phyloP scores from a whole-genome alignment of 2,113 vertebrate genomes.

The Numenius arquata region DNA sequence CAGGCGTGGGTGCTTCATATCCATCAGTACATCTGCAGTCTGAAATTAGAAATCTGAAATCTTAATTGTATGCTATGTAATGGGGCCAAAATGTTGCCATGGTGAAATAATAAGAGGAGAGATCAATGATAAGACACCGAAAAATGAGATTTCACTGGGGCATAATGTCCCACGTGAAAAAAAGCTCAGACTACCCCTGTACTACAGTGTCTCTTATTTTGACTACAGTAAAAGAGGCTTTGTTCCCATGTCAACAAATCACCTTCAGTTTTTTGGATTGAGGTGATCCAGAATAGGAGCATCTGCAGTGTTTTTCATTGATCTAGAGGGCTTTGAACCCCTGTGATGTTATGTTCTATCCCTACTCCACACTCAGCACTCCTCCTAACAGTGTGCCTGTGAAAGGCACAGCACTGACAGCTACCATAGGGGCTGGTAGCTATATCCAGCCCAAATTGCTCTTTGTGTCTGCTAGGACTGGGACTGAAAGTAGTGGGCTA shows the following conservation, averaged over 20 bases:
- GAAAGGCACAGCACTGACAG: not conserved
- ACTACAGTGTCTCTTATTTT: not conserved
- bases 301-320: not conserved
- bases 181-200: not conserved
- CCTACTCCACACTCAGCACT: not conserved
- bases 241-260: not conserved
- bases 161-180: not conserved
- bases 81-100: constrained; percentile 53
- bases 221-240: not conserved
- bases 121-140: not conserved
- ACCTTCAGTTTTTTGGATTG: not conserved
- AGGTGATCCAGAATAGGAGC: not conserved
- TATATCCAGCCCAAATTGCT: not conserved
- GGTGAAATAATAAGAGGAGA: constrained; percentile 34
- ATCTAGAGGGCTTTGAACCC: not conserved
- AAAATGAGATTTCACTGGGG: not conserved
- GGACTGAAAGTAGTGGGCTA: not conserved
- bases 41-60: constrained; percentile 61
- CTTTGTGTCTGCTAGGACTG: not conserved
- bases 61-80: constrained; percentile 40
- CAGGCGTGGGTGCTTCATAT: constrained; percentile 39
- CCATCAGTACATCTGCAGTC: constrained; percentile 54
- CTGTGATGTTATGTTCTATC: not conserved
- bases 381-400: not conserved
- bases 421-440: not conserved